Evolutionary conservation across 2,888 invertebrate species (phyloP), one percentile per base, ranked within the genome.

Genomic region (Malthinus flaveolus): DNA sequence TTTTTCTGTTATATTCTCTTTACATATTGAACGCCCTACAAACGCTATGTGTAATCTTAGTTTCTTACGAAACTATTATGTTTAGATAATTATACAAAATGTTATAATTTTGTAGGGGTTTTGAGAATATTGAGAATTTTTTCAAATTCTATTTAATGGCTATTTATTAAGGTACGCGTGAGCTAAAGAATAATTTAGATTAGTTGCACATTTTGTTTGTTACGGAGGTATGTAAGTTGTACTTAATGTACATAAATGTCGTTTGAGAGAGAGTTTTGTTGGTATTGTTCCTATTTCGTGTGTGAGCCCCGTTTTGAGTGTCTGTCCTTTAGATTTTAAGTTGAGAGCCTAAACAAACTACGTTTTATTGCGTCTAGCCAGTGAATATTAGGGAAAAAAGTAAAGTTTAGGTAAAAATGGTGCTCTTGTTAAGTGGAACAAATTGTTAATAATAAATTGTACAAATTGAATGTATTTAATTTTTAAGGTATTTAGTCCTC

Each of bases 51-150:
- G 39, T 42, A 42, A 42, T 42, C 23, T 42, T 42, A 15, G 23
- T 42, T 15, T 23, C 13, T 42, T 23, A 15, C 1, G 35, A 23
- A 23, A 23, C 23, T 53, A 49, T 54, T 44, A 34, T 44, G 44
- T 55, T 47, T 39, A 51, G 55, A 51, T 51, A 59, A 45, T 32
- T 56, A 48, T 56, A 59, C 71, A 68, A 71, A 71, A 70, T 70
- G 68, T 68, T 69, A 50, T 66, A 70, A 65, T 71, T 52, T 56
- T 63, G 60, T 66, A 61, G 56, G 61, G 56, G 62, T 50, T 66
- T 64, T 68, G 59, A 52, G 62, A 42, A 51, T 59, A 60, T 12
- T 36, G 37, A 45, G 52, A 45, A 49, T 49, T 36, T 45, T 42
- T 42, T 42, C n/a, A n/a, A 32, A 46, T 46, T 46, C 32, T 32